phyloP scores from a whole-genome alignment of 2,888 invertebrate genomes.

The Eupeodes latifasciatus region DNA sequence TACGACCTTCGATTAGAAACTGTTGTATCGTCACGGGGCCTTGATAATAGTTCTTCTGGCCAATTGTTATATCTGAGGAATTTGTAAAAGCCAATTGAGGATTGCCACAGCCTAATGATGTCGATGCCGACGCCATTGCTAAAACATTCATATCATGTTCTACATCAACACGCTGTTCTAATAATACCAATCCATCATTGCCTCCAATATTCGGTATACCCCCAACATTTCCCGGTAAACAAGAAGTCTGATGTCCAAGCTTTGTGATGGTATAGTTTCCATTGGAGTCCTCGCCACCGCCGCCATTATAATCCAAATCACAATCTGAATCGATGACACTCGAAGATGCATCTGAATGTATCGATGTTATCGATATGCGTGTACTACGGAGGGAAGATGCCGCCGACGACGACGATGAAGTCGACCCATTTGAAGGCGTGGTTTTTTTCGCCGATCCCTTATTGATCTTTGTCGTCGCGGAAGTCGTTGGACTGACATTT shows the following conservation, averaged over 20 bases:
- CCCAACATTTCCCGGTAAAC: constrained; percentile 78
- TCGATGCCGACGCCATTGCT: constrained; percentile 38
- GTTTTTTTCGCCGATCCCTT: constrained; percentile 25
- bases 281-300: constrained; percentile 78
- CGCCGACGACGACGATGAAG: constrained; percentile 78
- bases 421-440: constrained; percentile 57
- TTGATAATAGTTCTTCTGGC: constrained; percentile 90
- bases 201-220: constrained; percentile 79
- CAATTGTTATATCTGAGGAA: constrained; percentile 90
- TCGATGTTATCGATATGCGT: constrained; percentile 82
- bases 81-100: constrained; percentile 87
- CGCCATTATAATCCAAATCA: constrained; percentile 77
- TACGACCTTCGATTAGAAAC: constrained; percentile 85
- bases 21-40: constrained; percentile 92
- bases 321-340: constrained; percentile 83
- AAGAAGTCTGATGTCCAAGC: constrained; percentile 81
- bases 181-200: constrained; percentile 77
- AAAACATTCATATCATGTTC: constrained; percentile 35
- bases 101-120: constrained; percentile 47
- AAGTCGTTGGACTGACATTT: constrained; percentile 40
- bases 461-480: constrained; percentile 13
- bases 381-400: constrained; percentile 82
- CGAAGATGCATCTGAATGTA: constrained; percentile 82
- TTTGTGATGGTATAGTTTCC: constrained; percentile 81
- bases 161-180: constrained; percentile 57